Evolutionary conservation across 1,140 invertebrate genomes (phyloP), one percentile per base, ranked within the genome.

Genomic region (Thereuonema tuberculata): DNA sequence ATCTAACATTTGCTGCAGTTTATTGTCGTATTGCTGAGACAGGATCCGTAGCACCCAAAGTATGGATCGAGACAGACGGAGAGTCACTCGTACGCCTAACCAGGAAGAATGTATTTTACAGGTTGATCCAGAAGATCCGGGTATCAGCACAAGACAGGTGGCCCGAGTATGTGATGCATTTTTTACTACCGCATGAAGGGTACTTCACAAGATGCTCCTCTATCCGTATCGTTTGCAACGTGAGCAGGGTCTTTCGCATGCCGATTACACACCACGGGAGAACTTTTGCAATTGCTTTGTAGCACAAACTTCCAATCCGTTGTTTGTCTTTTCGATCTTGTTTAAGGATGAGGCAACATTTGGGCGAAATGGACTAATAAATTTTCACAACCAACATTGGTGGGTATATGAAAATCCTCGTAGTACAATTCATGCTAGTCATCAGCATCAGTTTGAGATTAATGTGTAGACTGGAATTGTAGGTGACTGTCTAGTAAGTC

Each of bases 221-320:
- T n/a, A n/a, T n/a, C n/a, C 25, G 49, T 52, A 52, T 52, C 49
- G 20, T 5, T 14, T 52, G 20, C 49, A 52, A 52, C 5, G 25
- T 52, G 49, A 9, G 49, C 25, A 52, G 49, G 49, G 49, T 25
- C 49, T 52, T 23, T 52, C 20, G 49, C 49, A 5, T 20, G 49
- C 14, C 49, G 49, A 52, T 52, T 20, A 52, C 49, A 14, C 20
- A 52, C 20, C 20, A 52, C 49, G 25, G 49, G 49, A 52, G 49
- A 52, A 9, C 49, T 52, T 52, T 52, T 9, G 20, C 49, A 5
- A 25, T 5, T 52, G 49, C 5, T 52, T 52, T 9, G 20, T 52
- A 9, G 49, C 49, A 52, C 49, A 52, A 52, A 52, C 49, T 52
- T 21, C 20, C 49, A 25, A 52, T 25, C 49, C 49, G 49, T 52